Conservation (phyloP, 2,797 vertebrate species). For the Rhinella marina region DNA sequence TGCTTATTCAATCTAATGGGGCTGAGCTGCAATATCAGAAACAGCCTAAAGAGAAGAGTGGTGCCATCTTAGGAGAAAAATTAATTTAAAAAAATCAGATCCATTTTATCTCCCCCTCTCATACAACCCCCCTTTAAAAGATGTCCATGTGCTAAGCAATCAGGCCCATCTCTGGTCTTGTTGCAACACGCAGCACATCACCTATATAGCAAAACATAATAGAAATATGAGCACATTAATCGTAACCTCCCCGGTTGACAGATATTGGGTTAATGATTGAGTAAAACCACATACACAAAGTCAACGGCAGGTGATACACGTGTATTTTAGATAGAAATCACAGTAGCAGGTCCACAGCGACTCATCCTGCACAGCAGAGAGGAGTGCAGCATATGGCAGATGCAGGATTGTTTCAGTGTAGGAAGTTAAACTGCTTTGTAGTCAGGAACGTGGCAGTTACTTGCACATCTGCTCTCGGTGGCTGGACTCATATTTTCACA, state of each 20-base stretch:
- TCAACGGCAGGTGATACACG: background rate
- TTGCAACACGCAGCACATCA: background rate
- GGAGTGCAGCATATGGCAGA: constrained; percentile 71
- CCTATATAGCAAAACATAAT: background rate
- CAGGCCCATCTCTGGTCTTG: too few relatives aligned
- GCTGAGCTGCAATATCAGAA: too few relatives aligned
- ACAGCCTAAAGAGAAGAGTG: too few relatives aligned
- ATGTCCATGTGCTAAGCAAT: too few relatives aligned
- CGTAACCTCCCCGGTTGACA: background rate
- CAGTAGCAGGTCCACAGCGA: constrained; percentile 46
- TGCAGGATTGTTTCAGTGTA: constrained; percentile 62
- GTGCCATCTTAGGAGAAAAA: too few relatives aligned
- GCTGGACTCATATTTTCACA: constrained; percentile 64
- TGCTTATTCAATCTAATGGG: too few relatives aligned
- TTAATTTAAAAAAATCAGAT: too few relatives aligned
- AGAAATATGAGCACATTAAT: background rate
- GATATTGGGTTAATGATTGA: background rate
- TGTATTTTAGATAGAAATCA: constrained; percentile 50
- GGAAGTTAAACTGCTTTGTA: constrained; percentile 68
- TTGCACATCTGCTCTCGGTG: constrained; percentile 71
- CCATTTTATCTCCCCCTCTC: too few relatives aligned
- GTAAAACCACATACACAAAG: constrained; percentile 11
- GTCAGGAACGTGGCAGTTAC: constrained; percentile 69
- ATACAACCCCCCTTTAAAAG: too few relatives aligned
- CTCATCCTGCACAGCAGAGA: constrained; percentile 4